Base-by-base conservation (phyloP, 2,113 vertebrate genomes). In the Colinus virginianus region DNA sequence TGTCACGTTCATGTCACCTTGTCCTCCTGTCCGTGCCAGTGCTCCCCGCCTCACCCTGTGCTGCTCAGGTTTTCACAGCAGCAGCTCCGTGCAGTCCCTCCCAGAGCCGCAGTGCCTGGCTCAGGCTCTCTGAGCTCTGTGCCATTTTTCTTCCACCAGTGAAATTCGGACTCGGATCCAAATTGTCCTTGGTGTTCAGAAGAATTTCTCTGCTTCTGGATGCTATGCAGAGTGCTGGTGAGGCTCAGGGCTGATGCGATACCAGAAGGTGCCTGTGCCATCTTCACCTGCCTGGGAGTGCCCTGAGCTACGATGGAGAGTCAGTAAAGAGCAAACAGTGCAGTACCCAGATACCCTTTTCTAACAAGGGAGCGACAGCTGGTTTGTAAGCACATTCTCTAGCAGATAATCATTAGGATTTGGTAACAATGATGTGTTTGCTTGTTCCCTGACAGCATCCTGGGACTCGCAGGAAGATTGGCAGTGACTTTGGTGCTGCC, bases 371-470 rank as follows among this genome's bases (percentile, higher is more conserved):
- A 77, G 46, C 58, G 76, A 28, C 30, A 17, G 6, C 8, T 25
- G 45, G 26, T 9, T 53, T 36, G 42, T 53, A 66, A 77, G 40
- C 25, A 77, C 34, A 3, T 49, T 77, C 53, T 77, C 58, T 43
- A 61, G 43, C 30, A 46, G 1, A 22, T 15, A 40, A 6, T 67
- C 66, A 38, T 48, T 43, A 49, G 26, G 59, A 61, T 45, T 18
- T 38, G 0, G 2, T 30, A 68, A 49, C 58, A 42, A 6, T 46
- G 28, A 55, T 2, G 0, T 15, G 5, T 15, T 81, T 62, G 34
- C 18, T 49, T 58, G 36, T 51, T 70, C 51, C 55, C 87, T 67
- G 61, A 22, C 32, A 43, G 68, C 36, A 16, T 40, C 36, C 10
- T 40, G 55, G n/a, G 32, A 21, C 67, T 55, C 23, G 9, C 49